Conservation (phyloP, 2,888 invertebrate genomes). For the Tachystola acroxantha region DNA sequence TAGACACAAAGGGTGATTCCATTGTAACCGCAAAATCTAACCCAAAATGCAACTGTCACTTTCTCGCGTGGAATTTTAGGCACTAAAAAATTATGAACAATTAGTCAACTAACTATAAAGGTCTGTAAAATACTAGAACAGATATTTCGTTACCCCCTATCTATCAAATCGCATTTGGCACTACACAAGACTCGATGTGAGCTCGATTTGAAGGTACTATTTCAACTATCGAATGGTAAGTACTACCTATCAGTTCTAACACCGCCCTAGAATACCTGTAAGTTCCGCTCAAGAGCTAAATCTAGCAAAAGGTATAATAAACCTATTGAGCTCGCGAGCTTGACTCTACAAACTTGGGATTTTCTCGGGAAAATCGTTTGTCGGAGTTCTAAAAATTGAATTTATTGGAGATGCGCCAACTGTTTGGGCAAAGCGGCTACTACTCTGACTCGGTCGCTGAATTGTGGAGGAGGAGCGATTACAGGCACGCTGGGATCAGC, state of each 20-base stretch:
- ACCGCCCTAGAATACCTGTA: conserved; percentile 26
- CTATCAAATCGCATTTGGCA: conserved; percentile 22
- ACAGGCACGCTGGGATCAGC: conserved; percentile 51
- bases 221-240: conserved; percentile 22
- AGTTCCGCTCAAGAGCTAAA: conserved; percentile 22
- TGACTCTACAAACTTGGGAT: conserved; percentile 4
- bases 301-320: conserved; percentile 3
- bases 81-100: too few relatives aligned
- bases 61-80: too few relatives aligned
- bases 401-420: conserved; percentile 69
- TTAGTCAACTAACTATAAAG: too few relatives aligned
- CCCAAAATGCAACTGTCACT: too few relatives aligned
- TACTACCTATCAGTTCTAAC: conserved; percentile 27
- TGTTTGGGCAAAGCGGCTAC: conserved; percentile 91
- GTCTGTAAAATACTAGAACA: too few relatives aligned
- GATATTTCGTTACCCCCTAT: too few relatives aligned
- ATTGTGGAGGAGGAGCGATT: conserved; percentile 93
- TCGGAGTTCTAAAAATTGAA: too few relatives aligned
- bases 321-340: conserved; percentile 1
- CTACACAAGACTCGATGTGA: conserved; percentile 30
- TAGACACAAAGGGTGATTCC: too few relatives aligned
- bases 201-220: conserved; percentile 27
- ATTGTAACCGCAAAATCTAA: too few relatives aligned
- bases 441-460: conserved; percentile 91
- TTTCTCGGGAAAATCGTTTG: not conserved